Percentiles rank a stretch among this genome's conserved stretches.
These are phyloP conservation scores for Drosophila sucinea DNA, from an alignment of 1,140 invertebrate genomes.

Conservation along the genomic window DNA sequence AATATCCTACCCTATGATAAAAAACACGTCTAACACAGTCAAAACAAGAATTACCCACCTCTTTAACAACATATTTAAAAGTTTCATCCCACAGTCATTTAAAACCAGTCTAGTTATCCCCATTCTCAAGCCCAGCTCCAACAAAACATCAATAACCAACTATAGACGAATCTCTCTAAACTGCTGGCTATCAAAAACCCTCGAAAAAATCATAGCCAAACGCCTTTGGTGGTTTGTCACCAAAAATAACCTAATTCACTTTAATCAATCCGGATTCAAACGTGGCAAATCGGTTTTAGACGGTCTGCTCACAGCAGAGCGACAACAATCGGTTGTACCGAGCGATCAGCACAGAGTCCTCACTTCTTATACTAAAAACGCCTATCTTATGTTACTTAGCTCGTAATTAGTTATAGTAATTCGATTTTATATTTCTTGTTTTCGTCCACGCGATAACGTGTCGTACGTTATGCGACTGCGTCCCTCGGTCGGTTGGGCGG, in stretches of 20 bases:
- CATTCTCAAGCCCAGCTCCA: constrained; percentile 14
- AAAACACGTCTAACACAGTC: not conserved
- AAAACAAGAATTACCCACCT: constrained; percentile 4
- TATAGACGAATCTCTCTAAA: constrained; percentile 21
- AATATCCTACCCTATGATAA: constrained; percentile 4
- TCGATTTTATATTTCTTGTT: no score
- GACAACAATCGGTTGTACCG: no score
- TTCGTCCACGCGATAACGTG: no score
- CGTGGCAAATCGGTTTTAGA: not conserved
- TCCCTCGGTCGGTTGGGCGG: no score
- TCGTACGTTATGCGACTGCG: no score
- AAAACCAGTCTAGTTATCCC: constrained; percentile 10
- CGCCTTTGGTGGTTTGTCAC: constrained; percentile 19
- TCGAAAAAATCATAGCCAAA: constrained; percentile 31
- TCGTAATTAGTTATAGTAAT: no score
- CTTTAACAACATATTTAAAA: constrained; percentile 2
- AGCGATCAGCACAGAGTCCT: no score
- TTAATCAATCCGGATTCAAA: constrained; percentile 19
- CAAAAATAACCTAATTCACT: constrained; percentile 14
- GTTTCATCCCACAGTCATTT: constrained; percentile 1
- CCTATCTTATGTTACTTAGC: no score
- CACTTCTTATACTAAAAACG: no score
- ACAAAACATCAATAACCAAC: constrained; percentile 16
- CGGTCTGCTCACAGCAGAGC: no score
- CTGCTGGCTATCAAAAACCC: constrained; percentile 10